Base-by-base conservation (phyloP, 2,797 vertebrate genomes). In the Lepus oiostolus region DNA sequence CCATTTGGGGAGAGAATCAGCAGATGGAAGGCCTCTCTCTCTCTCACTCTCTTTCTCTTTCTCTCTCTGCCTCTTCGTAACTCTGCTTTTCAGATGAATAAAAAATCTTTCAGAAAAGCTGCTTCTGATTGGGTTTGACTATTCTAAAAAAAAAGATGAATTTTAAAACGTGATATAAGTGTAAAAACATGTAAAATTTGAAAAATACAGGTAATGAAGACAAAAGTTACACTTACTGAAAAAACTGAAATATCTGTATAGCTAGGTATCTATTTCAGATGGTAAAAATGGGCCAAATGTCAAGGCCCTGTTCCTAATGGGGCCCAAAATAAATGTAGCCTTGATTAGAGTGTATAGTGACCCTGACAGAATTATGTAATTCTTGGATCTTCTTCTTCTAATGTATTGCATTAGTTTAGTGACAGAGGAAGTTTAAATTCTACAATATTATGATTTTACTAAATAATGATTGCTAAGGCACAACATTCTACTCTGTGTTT, bases 391-490 rank as follows among this genome's bases (percentile, higher is more conserved):
- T 63, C 26, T 95, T 35, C 81, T 97, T 88, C 62, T 88, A 80
- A 86, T 95, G 92, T 93, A 85, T 91, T 79, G 42, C 60, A 50
- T 77, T 81, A 93, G 80, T 93, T 95, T 68, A 84, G 60, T 93
- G 86, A 58, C 88, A 28, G 70, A 60, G 91, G 85, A 95, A 93
- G 81, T 68, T 85, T 91, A 97, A 84, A 96, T 67, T 38, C 38
- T 81, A 88, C 65, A 90, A 74, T 60, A 81, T 19, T 96, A 92
- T 77, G 85, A 96, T 93, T 95, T 95, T 94, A 94, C 85, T 97
- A 95, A 96, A 96, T 97, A 97, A 95, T 74, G 97, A 93, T 54
- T 74, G 82, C 17, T 77, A 52, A 81, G 13, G 14, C 21, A 88
- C 80, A 83, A 90, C 93, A 13, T 90, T 95, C 74, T 70, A 94